Conservation (phyloP, 23 tunicate species). For the Trididemnum miniatum region DNA sequence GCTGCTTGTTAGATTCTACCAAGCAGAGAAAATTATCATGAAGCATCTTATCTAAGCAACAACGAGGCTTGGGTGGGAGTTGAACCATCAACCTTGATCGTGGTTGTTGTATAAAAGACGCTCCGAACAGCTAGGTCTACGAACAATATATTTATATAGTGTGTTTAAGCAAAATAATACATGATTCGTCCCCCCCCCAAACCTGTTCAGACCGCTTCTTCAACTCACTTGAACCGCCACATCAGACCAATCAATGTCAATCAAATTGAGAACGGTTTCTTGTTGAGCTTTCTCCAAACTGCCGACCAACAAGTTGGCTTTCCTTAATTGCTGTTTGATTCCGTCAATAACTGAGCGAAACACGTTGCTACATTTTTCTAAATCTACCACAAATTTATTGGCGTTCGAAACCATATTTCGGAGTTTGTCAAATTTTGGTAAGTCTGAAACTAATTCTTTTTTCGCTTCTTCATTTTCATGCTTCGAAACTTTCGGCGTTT, state of each 20-base stretch:
- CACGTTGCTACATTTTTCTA: slow-evolving; percentile 22
- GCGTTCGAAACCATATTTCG: slow-evolving; percentile 3
- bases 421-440: slow-evolving; percentile 14
- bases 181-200: too few species aligned
- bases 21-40: too few species aligned
- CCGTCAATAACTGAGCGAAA: background rate
- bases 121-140: too few species aligned
- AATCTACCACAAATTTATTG: slow-evolving; percentile 5
- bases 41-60: too few species aligned
- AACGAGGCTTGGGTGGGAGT: too few species aligned
- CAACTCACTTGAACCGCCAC: slow-evolving; percentile 1
- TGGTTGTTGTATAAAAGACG: too few species aligned
- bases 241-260: slow-evolving; percentile 7
- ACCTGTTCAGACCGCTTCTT: too few species aligned
- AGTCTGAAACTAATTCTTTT: background rate
- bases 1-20: too few species aligned
- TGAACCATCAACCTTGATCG: too few species aligned
- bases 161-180: too few species aligned
- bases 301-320: slow-evolving; percentile 9
- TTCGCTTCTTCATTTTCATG: background rate
- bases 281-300: slow-evolving; percentile 11
- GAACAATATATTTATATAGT: too few species aligned
- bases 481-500: too few species aligned
- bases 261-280: slow-evolving; percentile 3
- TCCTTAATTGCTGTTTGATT: slow-evolving; percentile 12